phyloP scores from a whole-genome alignment of 2,113 vertebrate genomes.

The Gallinago paraguaiae region DNA sequence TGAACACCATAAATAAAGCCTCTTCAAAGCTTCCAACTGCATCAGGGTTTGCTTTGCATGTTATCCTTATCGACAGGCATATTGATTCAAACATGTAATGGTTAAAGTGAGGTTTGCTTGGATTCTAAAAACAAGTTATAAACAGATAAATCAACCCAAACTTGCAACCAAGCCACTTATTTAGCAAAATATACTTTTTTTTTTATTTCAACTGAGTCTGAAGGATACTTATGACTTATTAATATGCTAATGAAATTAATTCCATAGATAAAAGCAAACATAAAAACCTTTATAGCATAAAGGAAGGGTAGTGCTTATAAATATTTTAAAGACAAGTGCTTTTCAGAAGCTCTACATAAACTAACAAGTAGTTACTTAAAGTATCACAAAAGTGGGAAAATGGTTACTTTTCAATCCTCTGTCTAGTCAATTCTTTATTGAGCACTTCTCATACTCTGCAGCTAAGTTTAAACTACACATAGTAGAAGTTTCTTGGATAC shows the following conservation, averaged over 20 bases:
- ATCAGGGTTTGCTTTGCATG: constrained; percentile 90
- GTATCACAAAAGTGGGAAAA: not conserved
- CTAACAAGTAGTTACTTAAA: not conserved
- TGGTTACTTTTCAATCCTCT: not conserved
- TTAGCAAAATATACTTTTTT: not conserved
- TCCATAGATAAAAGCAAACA: not conserved
- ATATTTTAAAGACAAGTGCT: not conserved
- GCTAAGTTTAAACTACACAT: not conserved
- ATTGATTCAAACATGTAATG: constrained; percentile 99
- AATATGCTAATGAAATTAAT: not conserved
- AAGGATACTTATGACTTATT: not conserved
- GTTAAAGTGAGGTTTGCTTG: constrained; percentile 99
- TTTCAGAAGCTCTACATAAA: not conserved
- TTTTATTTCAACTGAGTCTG: not conserved
- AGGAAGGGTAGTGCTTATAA: not conserved
- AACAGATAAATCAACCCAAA: not conserved
- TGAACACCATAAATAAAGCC: constrained; percentile 96
- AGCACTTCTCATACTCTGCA: not conserved
- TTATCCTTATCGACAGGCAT: constrained; percentile 94
- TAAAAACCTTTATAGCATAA: not conserved
- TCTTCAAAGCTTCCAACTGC: constrained; percentile 94
- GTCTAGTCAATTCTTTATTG: not conserved
- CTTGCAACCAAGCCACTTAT: not conserved
- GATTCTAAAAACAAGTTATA: constrained; percentile 82
- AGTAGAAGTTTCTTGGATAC: not conserved